phyloP scores from a whole-genome alignment of 2,888 invertebrate species.

The Unio pictorum region DNA sequence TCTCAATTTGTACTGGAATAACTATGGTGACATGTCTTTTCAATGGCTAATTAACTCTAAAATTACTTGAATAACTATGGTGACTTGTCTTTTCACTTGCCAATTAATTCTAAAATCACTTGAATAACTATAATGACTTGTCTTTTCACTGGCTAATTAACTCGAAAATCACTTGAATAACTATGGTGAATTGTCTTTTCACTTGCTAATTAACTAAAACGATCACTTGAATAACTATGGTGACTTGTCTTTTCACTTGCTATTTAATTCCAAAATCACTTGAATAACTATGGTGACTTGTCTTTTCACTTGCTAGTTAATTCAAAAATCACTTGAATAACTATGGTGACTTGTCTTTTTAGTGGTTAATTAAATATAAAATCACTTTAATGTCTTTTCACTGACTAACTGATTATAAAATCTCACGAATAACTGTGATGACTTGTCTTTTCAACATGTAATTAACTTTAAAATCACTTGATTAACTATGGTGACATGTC shows the following conservation, averaged over 20 bases:
- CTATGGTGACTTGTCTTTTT: too few relatives aligned
- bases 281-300: background rate
- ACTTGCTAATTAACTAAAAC: too few relatives aligned
- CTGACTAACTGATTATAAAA: too few relatives aligned
- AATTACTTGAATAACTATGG: background rate
- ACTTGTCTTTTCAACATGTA: background rate
- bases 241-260: too few relatives aligned
- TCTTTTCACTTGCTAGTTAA: too few relatives aligned
- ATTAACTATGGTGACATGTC: background rate
- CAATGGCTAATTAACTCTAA: too few relatives aligned
- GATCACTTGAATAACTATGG: too few relatives aligned
- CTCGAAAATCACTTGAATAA: background rate
- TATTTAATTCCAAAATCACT: too few relatives aligned
- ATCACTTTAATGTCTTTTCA: background rate
- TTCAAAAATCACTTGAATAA: too few relatives aligned
- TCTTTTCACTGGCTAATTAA: background rate
- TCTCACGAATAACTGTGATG: too few relatives aligned
- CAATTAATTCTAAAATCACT: too few relatives aligned
- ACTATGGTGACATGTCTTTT: background rate
- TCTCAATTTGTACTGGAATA: background rate
- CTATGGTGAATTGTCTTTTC: background rate
- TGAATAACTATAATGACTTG: background rate
- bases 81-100: background rate
- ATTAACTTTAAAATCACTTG: constrained; percentile 1
- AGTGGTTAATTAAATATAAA: background rate